Base-by-base conservation (phyloP, 2,113 vertebrate genomes). In the Hipposideros armiger region DNA sequence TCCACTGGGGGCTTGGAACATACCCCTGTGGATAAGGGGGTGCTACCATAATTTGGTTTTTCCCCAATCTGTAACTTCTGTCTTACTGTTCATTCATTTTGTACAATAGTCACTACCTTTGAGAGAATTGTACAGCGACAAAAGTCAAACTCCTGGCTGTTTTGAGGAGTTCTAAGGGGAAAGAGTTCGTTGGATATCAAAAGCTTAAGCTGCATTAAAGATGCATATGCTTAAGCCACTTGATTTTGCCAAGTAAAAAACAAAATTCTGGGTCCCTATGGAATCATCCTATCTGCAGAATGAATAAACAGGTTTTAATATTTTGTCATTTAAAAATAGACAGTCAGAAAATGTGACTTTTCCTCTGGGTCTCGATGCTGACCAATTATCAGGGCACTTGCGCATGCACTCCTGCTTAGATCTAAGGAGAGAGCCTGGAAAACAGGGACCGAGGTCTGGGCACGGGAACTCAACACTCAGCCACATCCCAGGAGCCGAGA, bases 271-370 rank as follows among this genome's bases (percentile, higher is more conserved):
- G 7, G 42, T 94, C 54, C 28, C n/a, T 3, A 14, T 82, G 87
- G 97, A 70, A 28, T 95, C 80, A 95, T 94, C 73, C 26, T n/a
- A 17, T 94, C 95, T 97, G 70, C 62, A 94, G 67, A 94, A 64
- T 69, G 67, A 93, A 84, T 90, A 91, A 92, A 45, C 0, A 3
- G 40, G 32, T 73, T 96, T 92, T 62, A 84, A 3, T 74, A 36
- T 91, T 78, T 93, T 95, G 40, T 82, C 85, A 76, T 64, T 36
- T 11, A 78, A 95, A 81, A 76, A 94, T 6, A 84, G 72, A 66
- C 45, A n/a, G 45, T n/a, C 60, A 87, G 78, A 76, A 72, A 73
- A 73, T 52, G 19, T 40, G 47, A 74, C 54, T 95, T 95, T 91
- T 84, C 78, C 87, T 93, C 78, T 54, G 81, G 85, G 78, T 20